Conservation (phyloP, 2,113 vertebrate species). For the Lophura nycthemera region DNA sequence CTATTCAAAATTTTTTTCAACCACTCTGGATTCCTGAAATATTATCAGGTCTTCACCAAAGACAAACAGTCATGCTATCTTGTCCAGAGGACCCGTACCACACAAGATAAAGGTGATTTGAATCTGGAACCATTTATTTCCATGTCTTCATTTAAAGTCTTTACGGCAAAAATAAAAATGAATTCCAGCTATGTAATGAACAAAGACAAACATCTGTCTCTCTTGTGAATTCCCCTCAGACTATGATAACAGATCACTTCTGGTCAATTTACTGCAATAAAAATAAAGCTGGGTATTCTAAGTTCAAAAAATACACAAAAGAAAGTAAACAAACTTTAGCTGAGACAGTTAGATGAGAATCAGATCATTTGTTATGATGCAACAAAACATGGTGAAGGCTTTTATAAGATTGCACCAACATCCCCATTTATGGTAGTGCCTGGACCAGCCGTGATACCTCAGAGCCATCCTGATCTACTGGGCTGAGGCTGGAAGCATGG, state of each 20-base stretch:
- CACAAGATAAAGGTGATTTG: not conserved
- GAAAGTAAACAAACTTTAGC: constrained; percentile 74
- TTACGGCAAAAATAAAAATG: constrained; percentile 35
- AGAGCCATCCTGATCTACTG: not conserved
- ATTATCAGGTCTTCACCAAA: not conserved
- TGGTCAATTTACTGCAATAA: constrained; percentile 65
- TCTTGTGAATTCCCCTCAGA: constrained; percentile 33
- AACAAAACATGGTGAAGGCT: constrained; percentile 57
- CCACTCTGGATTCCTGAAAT: not conserved
- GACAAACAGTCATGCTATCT: not conserved
- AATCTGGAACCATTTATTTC: not conserved
- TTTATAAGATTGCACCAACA: constrained; percentile 30
- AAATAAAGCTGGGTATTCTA: constrained; percentile 71
- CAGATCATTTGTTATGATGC: constrained; percentile 35
- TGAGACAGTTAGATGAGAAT: constrained; percentile 51
- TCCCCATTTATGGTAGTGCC: not conserved
- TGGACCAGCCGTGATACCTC: not conserved
- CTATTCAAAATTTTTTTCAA: not conserved
- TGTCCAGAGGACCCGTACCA: not conserved
- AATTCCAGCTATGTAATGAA: constrained; percentile 26
- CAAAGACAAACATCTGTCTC: constrained; percentile 63
- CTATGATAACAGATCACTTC: constrained; percentile 54
- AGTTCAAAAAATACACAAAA: constrained; percentile 58
- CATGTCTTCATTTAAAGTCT: constrained; percentile 1
- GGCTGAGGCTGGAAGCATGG: constrained; percentile 1